These are phyloP conservation scores for Archilochus colubris DNA, from an alignment of 2,113 vertebrate genomes.

Conservation along the genomic window DNA sequence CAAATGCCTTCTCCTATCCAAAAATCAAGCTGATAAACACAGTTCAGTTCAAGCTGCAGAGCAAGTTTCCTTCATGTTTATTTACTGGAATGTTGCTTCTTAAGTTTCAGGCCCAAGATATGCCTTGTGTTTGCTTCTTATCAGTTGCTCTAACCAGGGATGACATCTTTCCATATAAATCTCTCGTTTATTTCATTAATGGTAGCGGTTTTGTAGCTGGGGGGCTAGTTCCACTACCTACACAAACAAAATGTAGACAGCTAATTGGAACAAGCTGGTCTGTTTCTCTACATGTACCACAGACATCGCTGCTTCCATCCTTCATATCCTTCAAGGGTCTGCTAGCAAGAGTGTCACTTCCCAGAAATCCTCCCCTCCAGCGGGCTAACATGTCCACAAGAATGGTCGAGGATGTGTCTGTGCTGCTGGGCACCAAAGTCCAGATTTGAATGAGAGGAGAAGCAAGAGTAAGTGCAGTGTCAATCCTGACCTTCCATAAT, in stretches of 20 bases:
- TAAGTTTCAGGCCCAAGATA: conserved; percentile 13
- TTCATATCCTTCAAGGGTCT: neutral
- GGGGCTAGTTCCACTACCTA: neutral
- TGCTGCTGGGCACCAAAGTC: neutral
- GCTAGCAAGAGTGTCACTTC: neutral
- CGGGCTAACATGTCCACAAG: accelerated
- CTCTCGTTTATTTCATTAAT: neutral
- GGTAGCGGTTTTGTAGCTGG: neutral
- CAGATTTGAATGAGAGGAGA: neutral
- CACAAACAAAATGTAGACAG: neutral
- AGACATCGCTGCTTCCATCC: neutral
- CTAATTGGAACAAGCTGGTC: neutral
- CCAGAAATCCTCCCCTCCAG: neutral
- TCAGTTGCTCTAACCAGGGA: neutral
- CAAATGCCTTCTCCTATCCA: neutral
- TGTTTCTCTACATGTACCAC: neutral
- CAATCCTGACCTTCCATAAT: neutral
- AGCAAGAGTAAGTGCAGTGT: neutral
- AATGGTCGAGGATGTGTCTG: neutral
- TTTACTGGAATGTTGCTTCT: neutral
- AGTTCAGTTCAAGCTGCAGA: neutral
- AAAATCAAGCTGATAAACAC: neutral
- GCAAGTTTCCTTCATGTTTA: neutral
- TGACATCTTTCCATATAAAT: neutral
- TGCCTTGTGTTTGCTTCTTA: neutral